A percentile compares a stretch with the other conserved stretches of the same genome.
Evolutionary conservation across 1,140 invertebrate genomes (phyloP).

Genomic region (Zophobas morio): DNA sequence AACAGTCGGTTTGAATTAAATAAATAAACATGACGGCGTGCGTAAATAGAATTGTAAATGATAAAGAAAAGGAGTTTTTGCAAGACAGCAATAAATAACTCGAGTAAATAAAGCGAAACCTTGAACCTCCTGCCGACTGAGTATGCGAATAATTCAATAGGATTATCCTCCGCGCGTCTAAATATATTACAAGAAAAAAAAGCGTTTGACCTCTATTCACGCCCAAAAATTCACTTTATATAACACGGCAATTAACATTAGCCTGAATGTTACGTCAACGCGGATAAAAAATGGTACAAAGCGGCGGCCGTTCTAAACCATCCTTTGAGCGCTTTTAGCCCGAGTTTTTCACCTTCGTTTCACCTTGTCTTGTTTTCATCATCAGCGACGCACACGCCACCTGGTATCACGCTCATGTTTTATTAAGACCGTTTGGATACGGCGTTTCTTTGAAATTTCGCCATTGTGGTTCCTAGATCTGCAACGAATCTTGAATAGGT

Average conservation of each 20-base stretch:
- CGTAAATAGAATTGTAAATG: slow-evolving; percentile 30
- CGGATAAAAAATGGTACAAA: slow-evolving; percentile 1
- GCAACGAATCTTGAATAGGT: slow-evolving; percentile 33
- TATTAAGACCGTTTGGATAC: slow-evolving; percentile 15
- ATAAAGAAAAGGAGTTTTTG: slow-evolving; percentile 1
- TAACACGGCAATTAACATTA: slow-evolving; percentile 14
- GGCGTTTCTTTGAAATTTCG: slow-evolving; percentile 19
- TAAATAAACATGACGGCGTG: background rate
- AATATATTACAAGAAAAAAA: slow-evolving; percentile 19
- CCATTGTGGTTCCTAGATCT: slow-evolving; percentile 17
- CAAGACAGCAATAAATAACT: slow-evolving; percentile 12
- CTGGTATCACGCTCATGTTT: slow-evolving; percentile 12
- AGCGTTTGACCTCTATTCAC: slow-evolving; percentile 43
- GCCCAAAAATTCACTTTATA: slow-evolving; percentile 38
- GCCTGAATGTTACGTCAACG: slow-evolving; percentile 6
- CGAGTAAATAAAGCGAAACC: slow-evolving; percentile 21
- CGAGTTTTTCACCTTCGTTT: slow-evolving; percentile 22
- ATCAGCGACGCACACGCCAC: slow-evolving; percentile 2
- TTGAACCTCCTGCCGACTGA: slow-evolving; percentile 30
- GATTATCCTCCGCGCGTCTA: slow-evolving; percentile 6
- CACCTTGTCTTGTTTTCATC: slow-evolving; percentile 13
- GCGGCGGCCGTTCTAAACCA: background rate
- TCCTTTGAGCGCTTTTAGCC: slow-evolving; percentile 1
- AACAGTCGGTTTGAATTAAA: slow-evolving; percentile 1
- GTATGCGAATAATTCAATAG: slow-evolving; percentile 26